Conservation (phyloP, 2,888 invertebrate species). For the Catocala sponsa region DNA sequence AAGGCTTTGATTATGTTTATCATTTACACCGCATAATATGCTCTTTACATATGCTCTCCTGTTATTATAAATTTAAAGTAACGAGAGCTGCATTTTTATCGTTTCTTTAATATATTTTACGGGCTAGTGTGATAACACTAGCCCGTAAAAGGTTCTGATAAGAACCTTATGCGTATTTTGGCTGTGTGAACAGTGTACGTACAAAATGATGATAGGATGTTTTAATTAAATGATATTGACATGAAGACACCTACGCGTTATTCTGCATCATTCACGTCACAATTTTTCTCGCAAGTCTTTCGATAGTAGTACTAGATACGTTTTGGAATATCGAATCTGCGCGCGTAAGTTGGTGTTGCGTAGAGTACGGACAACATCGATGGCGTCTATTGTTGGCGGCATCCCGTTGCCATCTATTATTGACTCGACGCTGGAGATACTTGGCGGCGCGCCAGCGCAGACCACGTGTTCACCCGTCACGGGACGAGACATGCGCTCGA, state of each 20-base stretch:
- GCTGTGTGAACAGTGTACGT: slow-evolving; percentile 12
- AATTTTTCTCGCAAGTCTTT: neutral
- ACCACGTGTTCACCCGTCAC: slow-evolving; percentile 85
- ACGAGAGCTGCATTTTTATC: slow-evolving; percentile 31
- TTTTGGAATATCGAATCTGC: slow-evolving; percentile 23
- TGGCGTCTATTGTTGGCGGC: slow-evolving; percentile 87
- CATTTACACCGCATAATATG: slow-evolving; percentile 5
- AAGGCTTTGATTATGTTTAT: neutral
- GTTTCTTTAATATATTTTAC: slow-evolving; percentile 24
- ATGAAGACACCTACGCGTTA: neutral
- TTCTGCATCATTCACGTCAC: slow-evolving; percentile 5
- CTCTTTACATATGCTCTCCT: neutral
- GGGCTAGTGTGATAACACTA: too few species aligned
- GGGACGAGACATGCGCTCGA: slow-evolving; percentile 73
- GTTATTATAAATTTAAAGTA: slow-evolving; percentile 4
- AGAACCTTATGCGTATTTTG: too few species aligned
- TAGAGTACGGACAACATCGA: slow-evolving; percentile 55
- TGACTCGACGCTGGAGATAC: slow-evolving; percentile 87
- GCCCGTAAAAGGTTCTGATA: too few species aligned
- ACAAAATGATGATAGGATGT: slow-evolving; percentile 10
- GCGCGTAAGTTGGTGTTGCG: slow-evolving; percentile 53
- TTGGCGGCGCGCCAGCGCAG: slow-evolving; percentile 82
- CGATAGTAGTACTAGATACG: neutral
- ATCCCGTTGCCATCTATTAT: slow-evolving; percentile 87
- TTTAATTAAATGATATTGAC: slow-evolving; percentile 23